phyloP scores from a whole-genome alignment of 2,888 invertebrate species.

The Lasiommata megera region DNA sequence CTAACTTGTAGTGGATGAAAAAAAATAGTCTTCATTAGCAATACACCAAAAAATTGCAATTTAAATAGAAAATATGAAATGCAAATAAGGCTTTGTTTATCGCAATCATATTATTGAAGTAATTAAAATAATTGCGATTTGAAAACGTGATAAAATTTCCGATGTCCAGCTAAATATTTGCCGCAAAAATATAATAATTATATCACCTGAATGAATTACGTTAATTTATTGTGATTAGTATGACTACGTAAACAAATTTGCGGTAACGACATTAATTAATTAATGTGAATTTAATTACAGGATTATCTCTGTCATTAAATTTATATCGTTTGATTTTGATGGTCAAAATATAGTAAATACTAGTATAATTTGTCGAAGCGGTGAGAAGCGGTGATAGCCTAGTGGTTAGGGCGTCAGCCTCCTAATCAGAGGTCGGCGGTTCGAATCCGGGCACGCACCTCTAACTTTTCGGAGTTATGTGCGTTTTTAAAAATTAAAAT shows the following conservation, averaged over 20 bases:
- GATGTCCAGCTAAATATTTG: neutral
- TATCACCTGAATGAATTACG: neutral
- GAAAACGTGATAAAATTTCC: neutral
- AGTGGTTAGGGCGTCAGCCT: too few species aligned
- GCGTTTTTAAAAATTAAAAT: too few species aligned
- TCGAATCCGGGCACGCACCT: too few species aligned
- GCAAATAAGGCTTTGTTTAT: too few species aligned
- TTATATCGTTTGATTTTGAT: constrained; percentile 1
- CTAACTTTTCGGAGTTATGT: too few species aligned
- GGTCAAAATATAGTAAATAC: neutral
- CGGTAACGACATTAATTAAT: constrained; percentile 4
- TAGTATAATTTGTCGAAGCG: too few species aligned
- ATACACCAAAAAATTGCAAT: too few species aligned
- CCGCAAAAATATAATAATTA: neutral
- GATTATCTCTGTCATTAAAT: neutral
- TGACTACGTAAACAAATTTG: constrained; percentile 3
- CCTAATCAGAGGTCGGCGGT: too few species aligned
- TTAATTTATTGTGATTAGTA: constrained; percentile 1
- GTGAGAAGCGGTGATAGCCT: too few species aligned
- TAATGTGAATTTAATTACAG: neutral
- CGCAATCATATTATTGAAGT: neutral
- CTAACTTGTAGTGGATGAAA: too few species aligned
- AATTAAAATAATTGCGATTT: neutral
- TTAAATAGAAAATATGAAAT: too few species aligned
- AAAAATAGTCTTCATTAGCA: too few species aligned